Evolutionary conservation across 2,113 vertebrate genomes (phyloP).

Genomic region (Gnathonemus longibarbis): DNA sequence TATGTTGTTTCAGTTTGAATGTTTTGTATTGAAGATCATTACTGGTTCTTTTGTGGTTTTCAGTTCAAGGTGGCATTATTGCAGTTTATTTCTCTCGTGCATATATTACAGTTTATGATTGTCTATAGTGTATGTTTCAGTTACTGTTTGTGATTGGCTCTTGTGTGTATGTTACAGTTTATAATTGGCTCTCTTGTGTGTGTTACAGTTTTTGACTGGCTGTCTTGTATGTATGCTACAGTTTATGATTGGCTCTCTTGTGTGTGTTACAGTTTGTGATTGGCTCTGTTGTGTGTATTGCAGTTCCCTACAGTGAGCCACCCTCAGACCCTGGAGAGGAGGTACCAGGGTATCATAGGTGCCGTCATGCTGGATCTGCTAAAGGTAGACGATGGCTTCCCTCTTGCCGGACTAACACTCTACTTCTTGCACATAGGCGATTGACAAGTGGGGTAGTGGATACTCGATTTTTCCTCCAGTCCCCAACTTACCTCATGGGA

Average conservation of each 20-base stretch:
- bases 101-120: neutral
- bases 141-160: conserved; percentile 11
- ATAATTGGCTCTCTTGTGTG: conserved; percentile 13
- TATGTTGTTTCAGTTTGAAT: neutral
- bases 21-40: neutral
- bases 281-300: conserved; percentile 14
- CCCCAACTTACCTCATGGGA: neutral
- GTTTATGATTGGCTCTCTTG: neutral
- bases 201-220: neutral
- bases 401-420: neutral
- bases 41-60: conserved; percentile 3
- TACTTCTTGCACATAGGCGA: neutral
- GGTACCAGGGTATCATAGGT: conserved; percentile 92
- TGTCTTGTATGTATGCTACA: neutral
- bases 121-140: neutral
- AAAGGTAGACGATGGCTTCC: conserved; percentile 68
- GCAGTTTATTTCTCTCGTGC: neutral
- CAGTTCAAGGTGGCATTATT: conserved; percentile 17
- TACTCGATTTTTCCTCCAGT: neutral
- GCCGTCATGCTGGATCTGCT: conserved; percentile 88
- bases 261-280: neutral
- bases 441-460: neutral
- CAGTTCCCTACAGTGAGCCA: conserved; percentile 97
- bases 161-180: neutral
- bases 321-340: conserved; percentile 89